Percentiles rank a stretch among this genome's conserved stretches.
These are phyloP conservation scores for Luperina nickerlii DNA, from an alignment of 2,888 invertebrate species.

Conservation along the genomic window DNA sequence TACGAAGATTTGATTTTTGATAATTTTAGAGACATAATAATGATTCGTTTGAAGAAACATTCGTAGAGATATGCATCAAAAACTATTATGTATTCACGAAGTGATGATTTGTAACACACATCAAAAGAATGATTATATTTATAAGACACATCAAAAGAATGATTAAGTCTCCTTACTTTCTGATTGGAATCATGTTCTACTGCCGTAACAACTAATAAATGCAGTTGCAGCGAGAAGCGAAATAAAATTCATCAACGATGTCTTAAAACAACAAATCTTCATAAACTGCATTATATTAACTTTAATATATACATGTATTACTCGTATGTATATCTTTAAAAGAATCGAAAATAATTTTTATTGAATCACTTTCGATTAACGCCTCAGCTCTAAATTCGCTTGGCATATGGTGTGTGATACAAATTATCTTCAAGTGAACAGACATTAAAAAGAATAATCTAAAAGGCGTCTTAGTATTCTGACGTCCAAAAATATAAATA, in stretches of 20 bases:
- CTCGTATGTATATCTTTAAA: not conserved
- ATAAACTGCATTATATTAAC: not conserved
- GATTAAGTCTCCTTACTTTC: not conserved
- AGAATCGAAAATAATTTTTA: not conserved
- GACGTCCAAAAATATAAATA: slow-evolving; percentile 27
- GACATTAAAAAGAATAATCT: slow-evolving; percentile 5
- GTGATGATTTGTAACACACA: slow-evolving; percentile 39
- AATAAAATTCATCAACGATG: not conserved
- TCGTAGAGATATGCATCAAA: not conserved
- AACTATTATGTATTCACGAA: slow-evolving; percentile 13
- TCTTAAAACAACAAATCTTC: not conserved
- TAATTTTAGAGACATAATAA: slow-evolving; percentile 18
- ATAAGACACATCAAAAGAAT: slow-evolving; percentile 20
- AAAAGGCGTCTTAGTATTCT: slow-evolving; percentile 2
- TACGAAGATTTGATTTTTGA: slow-evolving; percentile 11
- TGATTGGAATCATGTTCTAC: not conserved
- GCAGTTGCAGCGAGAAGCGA: no score
- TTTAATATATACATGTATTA: not conserved
- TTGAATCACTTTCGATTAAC: not conserved
- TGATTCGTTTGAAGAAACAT: slow-evolving; percentile 14
- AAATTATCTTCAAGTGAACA: slow-evolving; percentile 31
- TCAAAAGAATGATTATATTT: slow-evolving; percentile 11
- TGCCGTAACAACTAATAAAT: not conserved
- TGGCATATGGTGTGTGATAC: slow-evolving; percentile 26
- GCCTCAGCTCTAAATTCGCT: not conserved